phyloP scores from a whole-genome alignment of 2,113 vertebrate species.

The Struthio camelus region DNA sequence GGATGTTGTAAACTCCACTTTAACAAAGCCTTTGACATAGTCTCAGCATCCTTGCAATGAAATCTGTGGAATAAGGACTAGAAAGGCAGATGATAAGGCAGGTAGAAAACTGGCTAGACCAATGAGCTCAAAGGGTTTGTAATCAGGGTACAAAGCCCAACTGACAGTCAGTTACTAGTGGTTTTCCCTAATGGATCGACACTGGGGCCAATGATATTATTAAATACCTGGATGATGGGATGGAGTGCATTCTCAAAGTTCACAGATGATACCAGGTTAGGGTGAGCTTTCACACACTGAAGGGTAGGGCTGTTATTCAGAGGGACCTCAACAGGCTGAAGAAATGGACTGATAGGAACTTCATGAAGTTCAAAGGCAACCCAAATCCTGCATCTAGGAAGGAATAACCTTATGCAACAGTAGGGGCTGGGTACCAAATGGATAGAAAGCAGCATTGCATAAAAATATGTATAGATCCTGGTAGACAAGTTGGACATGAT shows the following conservation, averaged over 20 bases:
- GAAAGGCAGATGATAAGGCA: neutral
- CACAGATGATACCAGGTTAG: neutral
- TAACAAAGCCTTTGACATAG: neutral
- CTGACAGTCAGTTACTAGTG: neutral
- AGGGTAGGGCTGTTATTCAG: neutral
- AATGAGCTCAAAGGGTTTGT: neutral
- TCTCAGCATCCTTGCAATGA: neutral
- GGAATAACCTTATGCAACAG: neutral
- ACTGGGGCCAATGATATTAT: neutral
- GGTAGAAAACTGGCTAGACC: fast-evolving
- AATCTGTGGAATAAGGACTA: neutral
- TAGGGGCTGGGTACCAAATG: too few relatives aligned
- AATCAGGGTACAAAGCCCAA: neutral
- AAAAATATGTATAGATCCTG: neutral
- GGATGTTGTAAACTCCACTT: too few relatives aligned
- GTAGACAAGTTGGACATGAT: neutral
- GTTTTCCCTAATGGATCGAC: neutral
- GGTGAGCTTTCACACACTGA: neutral
- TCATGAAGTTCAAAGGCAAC: neutral
- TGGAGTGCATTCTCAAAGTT: neutral
- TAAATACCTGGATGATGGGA: neutral
- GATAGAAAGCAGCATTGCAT: neutral
- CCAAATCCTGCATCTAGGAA: neutral
- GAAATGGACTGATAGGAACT: neutral
- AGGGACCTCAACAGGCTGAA: neutral